phyloP scores from a whole-genome alignment of 2,797 vertebrate genomes.

The Melanotaenia pygmaea region DNA sequence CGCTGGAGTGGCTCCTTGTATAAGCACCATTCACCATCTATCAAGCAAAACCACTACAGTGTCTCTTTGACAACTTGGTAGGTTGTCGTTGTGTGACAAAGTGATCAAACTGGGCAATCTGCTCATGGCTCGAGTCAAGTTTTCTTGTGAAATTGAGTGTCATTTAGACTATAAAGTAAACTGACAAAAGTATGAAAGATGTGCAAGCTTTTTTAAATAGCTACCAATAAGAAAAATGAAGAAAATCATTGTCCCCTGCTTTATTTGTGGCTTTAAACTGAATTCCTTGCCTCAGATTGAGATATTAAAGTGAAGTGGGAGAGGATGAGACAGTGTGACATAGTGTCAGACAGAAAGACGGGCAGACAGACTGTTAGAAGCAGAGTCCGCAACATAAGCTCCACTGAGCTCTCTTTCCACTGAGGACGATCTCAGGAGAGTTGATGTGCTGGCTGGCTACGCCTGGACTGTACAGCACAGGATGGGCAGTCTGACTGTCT shows the following conservation, averaged over 20 bases:
- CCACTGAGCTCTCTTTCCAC: slow-evolving; percentile 70
- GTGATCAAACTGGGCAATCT: slow-evolving; percentile 67
- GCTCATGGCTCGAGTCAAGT: slow-evolving; percentile 53
- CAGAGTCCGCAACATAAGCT: slow-evolving; percentile 70
- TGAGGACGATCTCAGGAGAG: slow-evolving; percentile 74
- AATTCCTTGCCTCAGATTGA: slow-evolving; percentile 55
- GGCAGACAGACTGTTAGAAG: slow-evolving; percentile 59
- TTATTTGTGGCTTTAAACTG: slow-evolving; percentile 23
- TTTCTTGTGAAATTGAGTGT: slow-evolving; percentile 57
- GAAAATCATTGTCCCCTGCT: background rate
- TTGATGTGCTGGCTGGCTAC: slow-evolving; percentile 70
- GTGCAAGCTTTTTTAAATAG: slow-evolving; percentile 29
- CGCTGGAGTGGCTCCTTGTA: slow-evolving; percentile 83
- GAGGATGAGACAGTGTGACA: slow-evolving; percentile 62
- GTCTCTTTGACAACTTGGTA: slow-evolving; percentile 78
- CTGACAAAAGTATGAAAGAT: slow-evolving; percentile 25
- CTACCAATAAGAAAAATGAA: background rate
- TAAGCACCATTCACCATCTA: slow-evolving; percentile 84
- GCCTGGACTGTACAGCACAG: slow-evolving; percentile 66
- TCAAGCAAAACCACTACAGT: slow-evolving; percentile 80
- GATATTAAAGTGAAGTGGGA: slow-evolving; percentile 59
- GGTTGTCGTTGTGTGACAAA: slow-evolving; percentile 69
- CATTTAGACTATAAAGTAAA: slow-evolving; percentile 51
- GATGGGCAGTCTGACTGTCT: slow-evolving; percentile 75
- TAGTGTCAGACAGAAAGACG: slow-evolving; percentile 68